Evolutionary conservation across 2,888 invertebrate species (phyloP), one percentile per base, ranked within the genome.

Genomic region (Alloplasta piceator): DNA sequence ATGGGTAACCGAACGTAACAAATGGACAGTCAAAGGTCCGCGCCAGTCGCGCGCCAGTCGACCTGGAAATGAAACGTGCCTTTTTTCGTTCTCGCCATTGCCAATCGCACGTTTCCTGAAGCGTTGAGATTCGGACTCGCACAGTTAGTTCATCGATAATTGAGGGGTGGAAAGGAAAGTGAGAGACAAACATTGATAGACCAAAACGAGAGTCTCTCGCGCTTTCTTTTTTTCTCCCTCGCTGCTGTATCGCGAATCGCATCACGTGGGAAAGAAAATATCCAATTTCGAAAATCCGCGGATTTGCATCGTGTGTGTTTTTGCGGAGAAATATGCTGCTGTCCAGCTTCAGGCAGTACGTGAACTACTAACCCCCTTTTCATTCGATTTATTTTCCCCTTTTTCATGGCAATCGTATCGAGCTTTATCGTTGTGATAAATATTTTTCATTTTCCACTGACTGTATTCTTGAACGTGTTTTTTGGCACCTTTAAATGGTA

Each of bases 1-100:
- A 86, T 68, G 68, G 86, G 87, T 85, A 86, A 87, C 87, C 68
- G 82, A 83, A 83, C 82, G 83, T 85, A 87, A 87, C 87, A 86
- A 87, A 86, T 86, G 83, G 82, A 83, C 77, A 63, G 77, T 61
- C 71, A 76, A 55, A 81, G 71, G 83, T 80, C 82, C 73, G 79
- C 79, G 77, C 85, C 77, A 81, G 81, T 81, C 81, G 73, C 84
- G 85, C 81, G 64, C 61, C 80, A 78, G 87, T 86, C 83, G 87
- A 84, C 52, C 68, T 78, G 78, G 55, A 79, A 80, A 83, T 79
- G 82, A 80, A 80, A 86, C 82, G 86, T 81, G 75, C 61, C 67
- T 63, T 83, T 81, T 73, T 55, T 58, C 41, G 7, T 55, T 9
- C 12, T n/a, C 38, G 0, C 52, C 38, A 38, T 41, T 55, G 52